Conservation (phyloP, 2,888 invertebrate species). For the Ormia ochracea region DNA sequence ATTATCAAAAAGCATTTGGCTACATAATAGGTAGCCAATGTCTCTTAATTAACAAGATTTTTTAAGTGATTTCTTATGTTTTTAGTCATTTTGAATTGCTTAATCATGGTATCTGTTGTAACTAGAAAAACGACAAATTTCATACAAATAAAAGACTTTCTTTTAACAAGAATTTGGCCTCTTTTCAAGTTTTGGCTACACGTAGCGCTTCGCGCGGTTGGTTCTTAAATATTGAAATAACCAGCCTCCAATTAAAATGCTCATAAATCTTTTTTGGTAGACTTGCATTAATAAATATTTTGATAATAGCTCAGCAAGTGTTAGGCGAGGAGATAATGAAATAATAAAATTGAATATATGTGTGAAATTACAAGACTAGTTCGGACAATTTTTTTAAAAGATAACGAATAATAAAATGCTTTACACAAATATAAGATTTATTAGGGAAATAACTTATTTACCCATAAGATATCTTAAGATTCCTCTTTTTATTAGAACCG, state of each 20-base stretch:
- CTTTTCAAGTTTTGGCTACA: slow-evolving; percentile 8
- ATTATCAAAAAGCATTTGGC: too few relatives aligned
- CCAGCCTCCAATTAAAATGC: neutral
- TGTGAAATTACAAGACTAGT: neutral
- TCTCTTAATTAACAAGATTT: slow-evolving; percentile 16
- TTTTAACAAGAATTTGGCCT: slow-evolving; percentile 1
- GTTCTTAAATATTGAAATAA: neutral
- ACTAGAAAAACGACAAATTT: neutral
- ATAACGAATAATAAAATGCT: neutral
- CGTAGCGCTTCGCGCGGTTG: slow-evolving; percentile 14
- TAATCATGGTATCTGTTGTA: slow-evolving; percentile 13
- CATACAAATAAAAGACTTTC: neutral
- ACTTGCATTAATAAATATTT: slow-evolving; percentile 50
- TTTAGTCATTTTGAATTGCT: slow-evolving; percentile 39
- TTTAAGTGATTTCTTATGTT: slow-evolving; percentile 49
- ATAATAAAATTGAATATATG: neutral
- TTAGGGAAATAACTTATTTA: too few relatives aligned
- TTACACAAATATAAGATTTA: too few relatives aligned
- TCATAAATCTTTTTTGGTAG: slow-evolving; percentile 46
- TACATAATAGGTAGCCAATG: slow-evolving; percentile 14
- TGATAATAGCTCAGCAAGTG: slow-evolving; percentile 46
- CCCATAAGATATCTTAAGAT: too few relatives aligned
- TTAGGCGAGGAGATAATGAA: neutral
- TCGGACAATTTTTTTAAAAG: neutral
- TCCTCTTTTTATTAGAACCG: too few relatives aligned